Base-by-base conservation (phyloP, 2,888 invertebrate species). In the Beris chalybata region DNA sequence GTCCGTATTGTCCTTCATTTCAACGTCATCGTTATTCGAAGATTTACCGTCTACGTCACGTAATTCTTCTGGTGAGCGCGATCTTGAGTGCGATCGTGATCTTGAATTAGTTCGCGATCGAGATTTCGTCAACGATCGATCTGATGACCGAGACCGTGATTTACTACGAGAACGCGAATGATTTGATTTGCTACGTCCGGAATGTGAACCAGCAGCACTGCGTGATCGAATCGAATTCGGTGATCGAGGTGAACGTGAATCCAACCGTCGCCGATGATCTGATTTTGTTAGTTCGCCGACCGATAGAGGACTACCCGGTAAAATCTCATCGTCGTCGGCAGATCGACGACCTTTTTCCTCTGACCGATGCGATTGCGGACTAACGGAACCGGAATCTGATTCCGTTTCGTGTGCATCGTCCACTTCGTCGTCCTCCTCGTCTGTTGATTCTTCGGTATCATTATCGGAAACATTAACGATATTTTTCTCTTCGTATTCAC, bases 241-340 rank as follows among this genome's bases (percentile, higher is more conserved):
- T 12, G 61, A 38, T 38, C 38, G 38, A 32, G 69, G 67, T 15
- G 74, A 73, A 58, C 55, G 66, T 0, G 78, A 71, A 74, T 77
- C 2, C 75, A 76, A 72, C 75, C 78, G 4, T 76, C 76, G 43
- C 76, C 78, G 77, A 31, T 75, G 77, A 4, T 69, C 70, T 0
- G 81, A 81, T 52, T 85, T 85, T 0, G 82, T 82, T 1, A 85
- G 74, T 15, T 82, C 81, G 50, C 83, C 84, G 4, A 84, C 82
- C 0, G 84, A 84, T 5, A 84, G 71, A 0, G 85, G 85, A 72
- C 85, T 85, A 9, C 83, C 82, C 53, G 83, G 83, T 66, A 83
- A 76, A 29, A 81, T 81, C 31, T 82, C 80, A 13, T 77, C 79
- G 3, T 70, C 69, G 15, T 68, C 64, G 29, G 64, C 70, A 9